phyloP scores from a whole-genome alignment of 1,140 invertebrate species.

The Protaetia brevitarsis region DNA sequence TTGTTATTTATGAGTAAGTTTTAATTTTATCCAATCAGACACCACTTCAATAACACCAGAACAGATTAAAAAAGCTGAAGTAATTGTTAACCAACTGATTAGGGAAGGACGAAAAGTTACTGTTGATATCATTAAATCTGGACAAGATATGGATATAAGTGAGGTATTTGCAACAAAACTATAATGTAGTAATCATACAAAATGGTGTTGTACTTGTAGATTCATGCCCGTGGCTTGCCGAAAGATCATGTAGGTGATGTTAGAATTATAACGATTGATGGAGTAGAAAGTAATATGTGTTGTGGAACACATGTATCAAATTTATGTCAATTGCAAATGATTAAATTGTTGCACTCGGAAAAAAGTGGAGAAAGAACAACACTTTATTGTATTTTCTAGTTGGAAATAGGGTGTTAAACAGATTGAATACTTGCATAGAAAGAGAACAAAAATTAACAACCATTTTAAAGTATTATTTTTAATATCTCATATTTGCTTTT shows the following conservation, averaged over 20 bases:
- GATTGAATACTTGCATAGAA: slow-evolving; percentile 58
- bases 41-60: slow-evolving; percentile 51
- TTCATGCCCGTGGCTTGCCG: slow-evolving; percentile 62
- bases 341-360: slow-evolving; percentile 69
- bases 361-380: slow-evolving; percentile 72
- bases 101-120: slow-evolving; percentile 57
- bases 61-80: slow-evolving; percentile 57
- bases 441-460: slow-evolving; percentile 65
- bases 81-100: slow-evolving; percentile 67
- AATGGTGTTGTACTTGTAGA: not conserved
- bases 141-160: slow-evolving; percentile 35
- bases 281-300: slow-evolving; percentile 76
- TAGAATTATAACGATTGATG: slow-evolving; percentile 68
- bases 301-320: slow-evolving; percentile 84
- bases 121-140: slow-evolving; percentile 58
- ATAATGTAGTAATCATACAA: slow-evolving; percentile 51
- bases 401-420: slow-evolving; percentile 63
- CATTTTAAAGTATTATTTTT: slow-evolving; percentile 63
- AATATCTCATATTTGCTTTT: too few relatives aligned
- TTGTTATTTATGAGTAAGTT: too few relatives aligned
- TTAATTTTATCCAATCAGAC: too few relatives aligned
- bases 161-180: slow-evolving; percentile 27
- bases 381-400: slow-evolving; percentile 64
- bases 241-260: slow-evolving; percentile 71
- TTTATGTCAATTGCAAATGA: slow-evolving; percentile 72